Conservation (phyloP, 1,140 invertebrate genomes). For the Drosophila kanapiae region DNA sequence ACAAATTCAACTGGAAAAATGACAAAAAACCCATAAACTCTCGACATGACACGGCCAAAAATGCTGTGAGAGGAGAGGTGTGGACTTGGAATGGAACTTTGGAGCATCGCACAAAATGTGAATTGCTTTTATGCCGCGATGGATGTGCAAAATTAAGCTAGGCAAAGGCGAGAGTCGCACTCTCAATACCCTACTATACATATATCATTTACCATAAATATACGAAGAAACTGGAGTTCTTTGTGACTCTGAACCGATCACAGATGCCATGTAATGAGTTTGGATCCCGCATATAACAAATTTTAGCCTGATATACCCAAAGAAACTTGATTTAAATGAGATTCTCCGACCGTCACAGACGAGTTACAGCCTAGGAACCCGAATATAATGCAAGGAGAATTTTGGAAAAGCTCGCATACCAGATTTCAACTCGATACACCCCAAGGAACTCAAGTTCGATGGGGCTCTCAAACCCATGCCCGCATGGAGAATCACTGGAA, state of each 20-base stretch:
- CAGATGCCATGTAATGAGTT: not conserved
- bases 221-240: not conserved
- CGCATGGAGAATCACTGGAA: not conserved
- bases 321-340: not conserved
- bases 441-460: not conserved
- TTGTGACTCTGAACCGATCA: not conserved
- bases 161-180: slow-evolving; percentile 1
- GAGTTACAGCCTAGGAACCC: not conserved
- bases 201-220: not conserved
- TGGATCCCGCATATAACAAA: not conserved
- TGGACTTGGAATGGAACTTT: slow-evolving; percentile 30
- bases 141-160: slow-evolving; percentile 8
- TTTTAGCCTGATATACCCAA: no score
- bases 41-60: slow-evolving; percentile 49
- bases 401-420: not conserved
- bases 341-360: not conserved
- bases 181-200: not conserved
- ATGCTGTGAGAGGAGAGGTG: not conserved
- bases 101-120: slow-evolving; percentile 30
- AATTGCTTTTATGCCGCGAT: slow-evolving; percentile 20
- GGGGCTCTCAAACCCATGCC: not conserved
- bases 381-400: not conserved
- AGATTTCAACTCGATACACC: not conserved
- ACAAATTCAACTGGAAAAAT: slow-evolving; percentile 26
- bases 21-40: slow-evolving; percentile 42